These are phyloP conservation scores for Diacarnus erythraeanus DNA, from an alignment of 37 sponge, comb jelly and placozoan genomes.

Conservation along the genomic window DNA sequence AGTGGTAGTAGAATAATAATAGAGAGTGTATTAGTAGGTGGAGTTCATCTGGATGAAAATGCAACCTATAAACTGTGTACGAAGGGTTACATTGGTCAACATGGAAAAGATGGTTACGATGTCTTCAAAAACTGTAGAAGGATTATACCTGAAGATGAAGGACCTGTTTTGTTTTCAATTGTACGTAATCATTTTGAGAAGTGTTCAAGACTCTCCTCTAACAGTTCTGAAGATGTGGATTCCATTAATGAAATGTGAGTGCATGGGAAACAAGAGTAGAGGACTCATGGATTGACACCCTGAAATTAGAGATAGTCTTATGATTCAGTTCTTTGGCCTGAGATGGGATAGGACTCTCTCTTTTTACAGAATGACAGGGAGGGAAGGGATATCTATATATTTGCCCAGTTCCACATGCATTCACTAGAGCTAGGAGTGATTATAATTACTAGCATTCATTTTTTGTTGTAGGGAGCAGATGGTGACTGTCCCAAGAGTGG, in stretches of 20 bases:
- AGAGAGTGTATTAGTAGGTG: slow-evolving; percentile 47
- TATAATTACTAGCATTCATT: background rate
- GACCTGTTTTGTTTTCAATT: slow-evolving; percentile 11
- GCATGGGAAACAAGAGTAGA: no score
- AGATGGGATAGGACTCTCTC: no score
- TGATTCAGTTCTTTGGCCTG: no score
- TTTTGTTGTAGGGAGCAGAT: background rate
- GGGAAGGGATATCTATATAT: no score
- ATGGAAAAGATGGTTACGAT: slow-evolving; percentile 82
- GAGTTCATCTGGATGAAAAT: slow-evolving; percentile 27
- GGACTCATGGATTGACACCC: no score
- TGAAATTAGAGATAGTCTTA: no score
- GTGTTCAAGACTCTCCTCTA: background rate
- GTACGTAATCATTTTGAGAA: slow-evolving; percentile 17
- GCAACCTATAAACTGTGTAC: slow-evolving; percentile 66
- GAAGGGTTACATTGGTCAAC: slow-evolving; percentile 71
- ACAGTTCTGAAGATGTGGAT: background rate
- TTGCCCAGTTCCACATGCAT: no score
- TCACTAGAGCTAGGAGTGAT: background rate
- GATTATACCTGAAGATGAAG: slow-evolving; percentile 35
- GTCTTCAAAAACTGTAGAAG: slow-evolving; percentile 43
- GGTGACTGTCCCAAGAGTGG: background rate
- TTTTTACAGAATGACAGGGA: no score
- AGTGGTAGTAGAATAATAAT: slow-evolving; percentile 44
- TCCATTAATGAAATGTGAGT: background rate